Conservation (phyloP, 2,113 vertebrate species). For the Kryptolebias marmoratus region DNA sequence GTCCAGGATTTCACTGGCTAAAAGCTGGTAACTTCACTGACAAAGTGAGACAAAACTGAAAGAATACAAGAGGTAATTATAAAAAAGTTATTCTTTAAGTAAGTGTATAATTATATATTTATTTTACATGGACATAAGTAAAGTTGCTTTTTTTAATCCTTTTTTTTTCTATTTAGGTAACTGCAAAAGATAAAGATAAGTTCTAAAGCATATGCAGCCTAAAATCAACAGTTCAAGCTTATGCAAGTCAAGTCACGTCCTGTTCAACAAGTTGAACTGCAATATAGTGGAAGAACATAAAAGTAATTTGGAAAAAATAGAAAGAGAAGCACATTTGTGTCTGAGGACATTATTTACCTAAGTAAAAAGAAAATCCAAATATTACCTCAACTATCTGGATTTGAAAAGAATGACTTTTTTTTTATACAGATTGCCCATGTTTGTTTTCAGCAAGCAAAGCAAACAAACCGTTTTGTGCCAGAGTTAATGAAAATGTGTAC, state of each 20-base stretch:
- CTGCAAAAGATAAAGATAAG: slow-evolving; percentile 9
- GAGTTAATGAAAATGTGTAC: slow-evolving; percentile 32
- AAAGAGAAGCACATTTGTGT: slow-evolving; percentile 15
- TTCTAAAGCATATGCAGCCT: slow-evolving; percentile 21
- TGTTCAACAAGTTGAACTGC: slow-evolving; percentile 49
- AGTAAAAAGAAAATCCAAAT: slow-evolving; percentile 26
- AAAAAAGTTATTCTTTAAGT: neutral
- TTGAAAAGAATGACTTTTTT: slow-evolving; percentile 8
- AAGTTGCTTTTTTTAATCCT: no score
- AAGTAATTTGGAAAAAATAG: neutral
- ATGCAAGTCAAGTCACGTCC: slow-evolving; percentile 46
- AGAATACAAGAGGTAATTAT: neutral
- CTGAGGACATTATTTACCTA: slow-evolving; percentile 31
- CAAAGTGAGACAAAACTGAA: neutral
- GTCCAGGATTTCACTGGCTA: neutral
- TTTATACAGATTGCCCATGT: slow-evolving; percentile 30
- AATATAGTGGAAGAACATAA: slow-evolving; percentile 17
- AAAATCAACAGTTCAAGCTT: slow-evolving; percentile 30
- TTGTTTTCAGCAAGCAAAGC: slow-evolving; percentile 23
- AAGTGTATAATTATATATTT: neutral
- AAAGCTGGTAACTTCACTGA: neutral
- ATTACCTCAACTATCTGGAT: slow-evolving; percentile 12
- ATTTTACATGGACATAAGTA: slow-evolving; percentile 2
- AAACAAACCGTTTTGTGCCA: slow-evolving; percentile 28
- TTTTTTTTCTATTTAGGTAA: neutral